Evolutionary conservation across 2,888 invertebrate genomes (phyloP).

Genomic region (Harmothoe impar): DNA sequence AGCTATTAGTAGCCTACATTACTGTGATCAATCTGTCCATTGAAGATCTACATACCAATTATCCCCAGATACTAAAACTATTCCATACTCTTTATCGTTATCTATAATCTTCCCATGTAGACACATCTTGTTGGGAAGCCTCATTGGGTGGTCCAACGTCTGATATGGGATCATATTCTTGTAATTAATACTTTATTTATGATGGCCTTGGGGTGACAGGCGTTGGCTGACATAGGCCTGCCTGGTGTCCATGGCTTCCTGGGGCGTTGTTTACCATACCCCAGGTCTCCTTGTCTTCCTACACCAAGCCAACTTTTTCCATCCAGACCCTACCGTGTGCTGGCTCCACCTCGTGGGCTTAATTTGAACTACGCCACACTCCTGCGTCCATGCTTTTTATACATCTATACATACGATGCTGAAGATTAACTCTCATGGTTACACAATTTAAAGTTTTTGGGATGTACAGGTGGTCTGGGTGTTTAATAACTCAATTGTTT

Average conservation of each 20-base stretch:
- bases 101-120: too few species aligned
- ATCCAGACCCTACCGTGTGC: neutral
- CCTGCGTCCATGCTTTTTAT: neutral
- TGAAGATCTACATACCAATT: too few species aligned
- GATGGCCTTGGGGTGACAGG: neutral
- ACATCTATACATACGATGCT: too few species aligned
- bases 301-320: neutral
- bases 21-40: too few species aligned
- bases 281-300: neutral
- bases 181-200: slow-evolving; percentile 50
- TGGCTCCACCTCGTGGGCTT: slow-evolving; percentile 39
- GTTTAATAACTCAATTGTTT: too few species aligned
- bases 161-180: neutral
- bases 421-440: too few species aligned
- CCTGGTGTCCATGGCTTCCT: neutral
- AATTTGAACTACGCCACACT: neutral
- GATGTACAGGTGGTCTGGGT: too few species aligned
- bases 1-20: too few species aligned
- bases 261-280: slow-evolving; percentile 27
- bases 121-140: neutral
- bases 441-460: too few species aligned
- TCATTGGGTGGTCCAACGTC: neutral
- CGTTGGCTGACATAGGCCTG: neutral
- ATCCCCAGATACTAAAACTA: too few species aligned
- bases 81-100: too few species aligned